Conservation (phyloP, 2,113 vertebrate species). For the Empidonax alnorum region DNA sequence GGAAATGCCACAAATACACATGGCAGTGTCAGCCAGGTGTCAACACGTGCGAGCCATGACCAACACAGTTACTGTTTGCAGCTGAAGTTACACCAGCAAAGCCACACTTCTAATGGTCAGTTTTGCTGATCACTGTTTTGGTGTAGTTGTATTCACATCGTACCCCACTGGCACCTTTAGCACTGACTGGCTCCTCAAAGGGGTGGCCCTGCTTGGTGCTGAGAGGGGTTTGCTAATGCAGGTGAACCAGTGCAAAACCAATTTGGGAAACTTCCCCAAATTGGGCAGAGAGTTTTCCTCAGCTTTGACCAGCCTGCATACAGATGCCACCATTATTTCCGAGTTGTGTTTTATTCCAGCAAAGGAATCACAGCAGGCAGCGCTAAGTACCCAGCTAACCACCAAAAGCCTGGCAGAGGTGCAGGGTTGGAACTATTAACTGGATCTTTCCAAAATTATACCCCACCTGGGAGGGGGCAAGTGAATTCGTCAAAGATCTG, state of each 20-base stretch:
- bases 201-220: rapidly evolving
- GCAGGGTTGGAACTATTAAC: rapidly evolving
- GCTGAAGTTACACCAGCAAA: background rate
- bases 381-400: background rate
- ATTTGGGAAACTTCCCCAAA: background rate
- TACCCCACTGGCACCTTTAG: background rate
- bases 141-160: background rate
- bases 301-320: background rate
- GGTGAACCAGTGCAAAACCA: background rate
- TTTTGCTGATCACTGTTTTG: background rate
- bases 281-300: background rate
- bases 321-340: background rate
- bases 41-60: rapidly evolving
- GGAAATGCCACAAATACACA: rapidly evolving
- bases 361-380: background rate
- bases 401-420: background rate
- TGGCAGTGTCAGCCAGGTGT: rapidly evolving
- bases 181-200: background rate
- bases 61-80: background rate
- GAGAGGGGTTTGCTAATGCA: background rate
- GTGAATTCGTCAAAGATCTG: background rate
- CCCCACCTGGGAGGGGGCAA: background rate
- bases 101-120: background rate
- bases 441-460: background rate
- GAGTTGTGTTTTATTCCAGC: background rate